Evolutionary conservation across 1,140 invertebrate species (phyloP).

Genomic region (Trichomalopsis sarcophagae): DNA sequence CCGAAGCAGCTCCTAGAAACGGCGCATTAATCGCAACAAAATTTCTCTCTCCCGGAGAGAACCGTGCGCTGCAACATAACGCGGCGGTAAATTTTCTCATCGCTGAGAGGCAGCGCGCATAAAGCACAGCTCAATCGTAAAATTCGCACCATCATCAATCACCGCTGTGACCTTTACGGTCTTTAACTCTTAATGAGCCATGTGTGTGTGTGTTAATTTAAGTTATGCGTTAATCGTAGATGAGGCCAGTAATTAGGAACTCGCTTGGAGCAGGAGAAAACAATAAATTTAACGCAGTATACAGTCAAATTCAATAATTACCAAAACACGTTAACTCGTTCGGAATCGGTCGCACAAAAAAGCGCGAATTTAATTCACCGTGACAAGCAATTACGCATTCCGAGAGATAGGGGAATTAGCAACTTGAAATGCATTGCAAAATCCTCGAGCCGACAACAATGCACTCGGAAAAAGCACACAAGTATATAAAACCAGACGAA

Average conservation of each 20-base stretch:
- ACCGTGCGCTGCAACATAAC: not conserved
- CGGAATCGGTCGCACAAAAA: no score
- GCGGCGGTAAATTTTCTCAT: not conserved
- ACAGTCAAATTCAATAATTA: no score
- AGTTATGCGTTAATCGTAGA: slow-evolving; percentile 3
- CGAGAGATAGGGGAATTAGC: no score
- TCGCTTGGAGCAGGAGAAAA: no score
- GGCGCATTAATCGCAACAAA: not conserved
- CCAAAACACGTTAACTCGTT: no score
- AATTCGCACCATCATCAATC: slow-evolving; percentile 9
- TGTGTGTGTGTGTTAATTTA: not conserved
- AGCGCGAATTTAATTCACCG: no score
- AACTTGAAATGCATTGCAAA: not conserved
- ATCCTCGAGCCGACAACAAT: not conserved
- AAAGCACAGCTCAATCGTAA: slow-evolving; percentile 25
- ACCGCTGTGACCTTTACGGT: not conserved
- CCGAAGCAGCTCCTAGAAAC: not conserved
- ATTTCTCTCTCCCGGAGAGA: not conserved
- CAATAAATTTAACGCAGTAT: no score
- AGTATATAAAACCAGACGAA: not conserved
- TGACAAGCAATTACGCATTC: no score
- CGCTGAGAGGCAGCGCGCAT: not conserved
- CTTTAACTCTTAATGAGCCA: not conserved
- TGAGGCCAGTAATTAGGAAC: not conserved
- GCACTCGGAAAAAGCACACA: not conserved